Evolutionary conservation across 1,140 invertebrate genomes (phyloP), one percentile per base, ranked within the genome.

Genomic region (Macrobrachium nipponense): DNA sequence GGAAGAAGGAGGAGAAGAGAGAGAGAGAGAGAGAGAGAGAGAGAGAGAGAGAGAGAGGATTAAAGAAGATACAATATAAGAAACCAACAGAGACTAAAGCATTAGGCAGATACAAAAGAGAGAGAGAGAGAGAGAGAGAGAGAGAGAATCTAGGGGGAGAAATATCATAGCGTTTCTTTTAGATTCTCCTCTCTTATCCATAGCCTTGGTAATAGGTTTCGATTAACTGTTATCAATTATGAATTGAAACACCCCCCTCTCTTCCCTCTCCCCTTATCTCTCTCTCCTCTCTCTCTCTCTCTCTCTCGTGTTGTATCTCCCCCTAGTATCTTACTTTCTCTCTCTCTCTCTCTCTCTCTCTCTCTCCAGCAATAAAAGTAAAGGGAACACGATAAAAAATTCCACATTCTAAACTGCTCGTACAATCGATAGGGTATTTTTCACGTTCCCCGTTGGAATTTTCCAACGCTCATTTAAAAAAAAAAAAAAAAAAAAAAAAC

Each of bases 261-360:
- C 64, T 15, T 10, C 20, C 14, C 62, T 66, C 62, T 66, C 62
- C 14, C 62, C 14, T 14, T 66, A 5, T 66, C 62, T 66, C 62
- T 66, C 62, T 66, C 10, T 51, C 10, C 44, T 51, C 44, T 51
- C 44, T 66, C 62, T 23, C 62, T 66, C 20, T 66, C 62, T 66
- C 62, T 66, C n/a, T n/a, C n/a, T n/a, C n/a, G n/a, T n/a, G n/a
- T n/a, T n/a, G n/a, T n/a, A n/a, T n/a, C n/a, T n/a, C n/a, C n/a
- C n/a, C n/a, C n/a, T n/a, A n/a, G n/a, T n/a, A n/a, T n/a, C n/a
- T n/a, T n/a, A n/a, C 62, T 23, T 10, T 66, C 23, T 66, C 64
- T 66, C 64, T 66, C 64, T 66, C 64, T 66, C 23, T 66, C 64
- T 66, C 64, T 66, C 64, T 66, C 64, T 66, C 64, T 66, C 64